Evolutionary conservation across 2,797 vertebrate species (phyloP).

Genomic region (Hybognathus amarus): DNA sequence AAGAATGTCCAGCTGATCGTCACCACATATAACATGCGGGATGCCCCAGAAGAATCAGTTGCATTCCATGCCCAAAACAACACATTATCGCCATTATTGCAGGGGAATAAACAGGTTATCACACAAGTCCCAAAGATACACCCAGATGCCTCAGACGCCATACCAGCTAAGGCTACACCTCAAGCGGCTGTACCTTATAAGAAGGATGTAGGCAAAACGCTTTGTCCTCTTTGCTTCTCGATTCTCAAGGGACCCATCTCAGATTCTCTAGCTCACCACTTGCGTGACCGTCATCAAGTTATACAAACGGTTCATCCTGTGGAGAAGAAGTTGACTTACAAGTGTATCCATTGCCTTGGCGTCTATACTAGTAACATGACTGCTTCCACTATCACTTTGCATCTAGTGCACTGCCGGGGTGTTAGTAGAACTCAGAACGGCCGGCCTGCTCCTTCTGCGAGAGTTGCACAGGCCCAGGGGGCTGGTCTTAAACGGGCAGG

Average conservation of each 20-base stretch:
- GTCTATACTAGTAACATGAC: conserved; percentile 99
- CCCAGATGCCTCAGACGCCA: conserved; percentile 78
- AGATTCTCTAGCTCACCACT: conserved; percentile 93
- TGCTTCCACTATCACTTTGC: conserved; percentile 95
- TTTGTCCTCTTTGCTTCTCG: conserved; percentile 97
- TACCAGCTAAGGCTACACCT: conserved; percentile 81
- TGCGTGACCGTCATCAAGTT: conserved; percentile 95
- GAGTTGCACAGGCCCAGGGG: conserved; percentile 80
- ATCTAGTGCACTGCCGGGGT: conserved; percentile 95
- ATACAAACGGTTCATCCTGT: conserved; percentile 97
- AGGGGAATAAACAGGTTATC: conserved; percentile 72
- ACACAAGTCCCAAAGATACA: conserved; percentile 81
- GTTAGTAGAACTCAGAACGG: conserved; percentile 96
- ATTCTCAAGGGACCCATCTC: conserved; percentile 98
- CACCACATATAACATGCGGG: conserved; percentile 96
- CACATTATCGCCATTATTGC: conserved; percentile 67
- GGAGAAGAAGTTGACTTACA: conserved; percentile 98
- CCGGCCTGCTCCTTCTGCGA: conserved; percentile 80
- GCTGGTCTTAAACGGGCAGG: conserved; percentile 83
- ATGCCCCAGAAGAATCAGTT: conserved; percentile 93
- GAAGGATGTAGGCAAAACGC: conserved; percentile 95
- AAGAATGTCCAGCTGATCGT: conserved; percentile 97
- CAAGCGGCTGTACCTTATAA: conserved; percentile 96
- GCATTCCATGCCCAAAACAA: conserved; percentile 95
- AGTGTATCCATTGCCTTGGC: conserved; percentile 97